Percentiles rank a stretch among this genome's conserved stretches.
These are phyloP conservation scores for Anguilla pacifica DNA, from an alignment of 2,797 vertebrate genomes.

Conservation along the genomic window DNA sequence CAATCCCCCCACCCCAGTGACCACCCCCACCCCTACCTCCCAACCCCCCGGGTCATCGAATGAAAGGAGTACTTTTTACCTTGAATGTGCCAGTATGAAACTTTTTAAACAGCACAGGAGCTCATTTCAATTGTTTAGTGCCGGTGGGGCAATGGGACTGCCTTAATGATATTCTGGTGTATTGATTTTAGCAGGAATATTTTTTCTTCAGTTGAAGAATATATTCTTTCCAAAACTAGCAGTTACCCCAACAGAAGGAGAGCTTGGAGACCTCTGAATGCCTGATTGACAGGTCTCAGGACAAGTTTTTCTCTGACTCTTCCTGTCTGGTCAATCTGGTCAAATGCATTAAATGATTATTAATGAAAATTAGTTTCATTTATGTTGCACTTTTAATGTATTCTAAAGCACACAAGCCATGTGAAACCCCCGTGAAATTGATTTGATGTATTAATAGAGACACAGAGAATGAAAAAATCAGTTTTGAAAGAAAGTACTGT, in stretches of 20 bases:
- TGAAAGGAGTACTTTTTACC: not conserved
- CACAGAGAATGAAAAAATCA: not conserved
- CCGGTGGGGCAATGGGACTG: not conserved
- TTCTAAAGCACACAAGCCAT: not conserved
- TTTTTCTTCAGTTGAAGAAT: constrained; percentile 9
- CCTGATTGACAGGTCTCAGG: constrained; percentile 1
- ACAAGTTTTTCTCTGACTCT: not conserved
- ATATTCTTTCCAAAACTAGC: constrained; percentile 9
- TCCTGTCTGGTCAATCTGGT: not conserved
- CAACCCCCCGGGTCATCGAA: not conserved
- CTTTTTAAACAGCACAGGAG: not conserved
- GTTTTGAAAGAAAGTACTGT: not conserved
- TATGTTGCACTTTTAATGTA: not conserved
- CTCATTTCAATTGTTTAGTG: constrained; percentile 6
- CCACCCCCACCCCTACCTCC: constrained; percentile 1
- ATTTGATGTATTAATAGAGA: not conserved
- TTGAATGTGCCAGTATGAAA: not conserved
- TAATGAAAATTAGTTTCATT: not conserved
- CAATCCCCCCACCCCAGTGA: not conserved
- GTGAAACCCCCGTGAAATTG: not conserved
- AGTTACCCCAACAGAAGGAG: not conserved
- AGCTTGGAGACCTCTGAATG: not conserved
- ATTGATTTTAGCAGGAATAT: not conserved
- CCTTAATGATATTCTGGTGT: constrained; percentile 5
- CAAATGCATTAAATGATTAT: not conserved